phyloP scores from a whole-genome alignment of 2,113 vertebrate genomes.

The Cathartes aura region DNA sequence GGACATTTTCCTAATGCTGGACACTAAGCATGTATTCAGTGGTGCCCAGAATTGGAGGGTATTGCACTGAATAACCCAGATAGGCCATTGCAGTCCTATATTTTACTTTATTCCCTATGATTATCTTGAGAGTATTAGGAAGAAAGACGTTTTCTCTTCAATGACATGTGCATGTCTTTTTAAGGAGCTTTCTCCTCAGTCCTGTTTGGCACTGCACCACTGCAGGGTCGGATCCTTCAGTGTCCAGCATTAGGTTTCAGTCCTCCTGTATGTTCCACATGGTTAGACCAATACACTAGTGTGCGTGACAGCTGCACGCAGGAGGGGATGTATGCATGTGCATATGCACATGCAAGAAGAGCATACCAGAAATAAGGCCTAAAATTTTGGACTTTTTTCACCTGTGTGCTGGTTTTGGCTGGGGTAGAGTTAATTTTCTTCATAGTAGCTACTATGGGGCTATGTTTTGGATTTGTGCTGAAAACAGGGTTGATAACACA shows the following conservation, averaged over 20 bases:
- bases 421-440: too few relatives aligned
- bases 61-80: accelerated
- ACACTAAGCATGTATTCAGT: not conserved
- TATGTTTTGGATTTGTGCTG: too few relatives aligned
- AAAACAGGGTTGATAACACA: too few relatives aligned
- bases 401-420: too few relatives aligned
- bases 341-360: not conserved
- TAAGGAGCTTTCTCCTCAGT: not conserved
- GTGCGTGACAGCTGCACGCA: accelerated
- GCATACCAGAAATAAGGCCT: not conserved
- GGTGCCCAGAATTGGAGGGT: not conserved
- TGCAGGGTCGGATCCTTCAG: not conserved
- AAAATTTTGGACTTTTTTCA: not conserved
- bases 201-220: not conserved
- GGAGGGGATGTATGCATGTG: not conserved
- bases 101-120: not conserved
- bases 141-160: not conserved
- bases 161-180: not conserved
- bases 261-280: not conserved
- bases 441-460: too few relatives aligned
- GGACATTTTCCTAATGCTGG: not conserved
- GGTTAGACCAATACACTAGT: not conserved
- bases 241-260: not conserved
- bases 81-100: not conserved
- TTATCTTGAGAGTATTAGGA: not conserved